Evolutionary conservation across 1,140 invertebrate genomes (phyloP), one percentile per base, ranked within the genome.

Genomic region (Aphelinus atriplicis): DNA sequence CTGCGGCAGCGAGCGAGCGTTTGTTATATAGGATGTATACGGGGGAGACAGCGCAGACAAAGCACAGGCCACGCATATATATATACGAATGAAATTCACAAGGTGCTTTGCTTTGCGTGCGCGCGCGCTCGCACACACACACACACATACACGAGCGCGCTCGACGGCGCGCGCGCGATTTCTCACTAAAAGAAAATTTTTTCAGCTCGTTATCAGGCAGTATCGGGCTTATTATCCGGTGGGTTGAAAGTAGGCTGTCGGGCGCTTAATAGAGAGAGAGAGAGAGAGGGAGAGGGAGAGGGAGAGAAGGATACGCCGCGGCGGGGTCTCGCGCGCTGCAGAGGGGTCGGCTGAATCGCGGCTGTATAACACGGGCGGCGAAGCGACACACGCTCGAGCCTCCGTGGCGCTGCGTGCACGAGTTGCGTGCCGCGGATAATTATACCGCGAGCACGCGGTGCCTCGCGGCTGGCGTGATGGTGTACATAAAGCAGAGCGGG

Each of bases 391-490:
- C 53, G 47, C 51, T n/a, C 50, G 50, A 46, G 7, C 26, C 9
- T 45, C 9, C 43, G 66, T 53, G 46, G 45, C 48, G n/a, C 43
- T 50, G 68, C 57, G 58, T 62, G 58, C 46, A 53, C 58, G 7
- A 63, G 55, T 73, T 73, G 86, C 86, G 86, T 88, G 86, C 83
- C 74, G 76, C 77, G 79, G 81, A 82, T 87, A 87, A 88, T 88
- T 88, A 88, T 82, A 26, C 26, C 26, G 26, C 26, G 26, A 26
- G 26, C 26, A 26, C 81, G 75, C 81, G 80, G 83, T 85, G 86
- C 83, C 79, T 80, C 81, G 84, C 7, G n/a, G 42, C 43, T 53
- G 55, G 55, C 50, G 56, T 57, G 55, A 26, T 26, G 26, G 26
- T 50, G 70, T 5, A 53, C n/a, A 64, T 57, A 66, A 42, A 53